These are phyloP conservation scores for Meda fulgida DNA, from an alignment of 2,797 vertebrate species.

Conservation along the genomic window DNA sequence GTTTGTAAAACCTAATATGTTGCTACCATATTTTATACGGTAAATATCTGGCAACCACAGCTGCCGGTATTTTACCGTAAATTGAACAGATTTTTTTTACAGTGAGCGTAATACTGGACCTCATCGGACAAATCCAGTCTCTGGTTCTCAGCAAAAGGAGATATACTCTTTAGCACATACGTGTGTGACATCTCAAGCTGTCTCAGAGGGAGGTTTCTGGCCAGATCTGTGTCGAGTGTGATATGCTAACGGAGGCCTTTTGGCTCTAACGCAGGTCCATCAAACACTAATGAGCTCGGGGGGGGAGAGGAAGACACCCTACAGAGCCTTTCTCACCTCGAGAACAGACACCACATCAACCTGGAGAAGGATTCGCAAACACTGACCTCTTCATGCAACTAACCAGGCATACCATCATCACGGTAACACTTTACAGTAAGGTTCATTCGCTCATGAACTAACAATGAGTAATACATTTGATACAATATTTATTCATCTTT, in stretches of 20 bases:
- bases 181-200: conserved; percentile 57
- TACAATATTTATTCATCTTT: too few relatives aligned
- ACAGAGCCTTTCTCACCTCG: conserved; percentile 78
- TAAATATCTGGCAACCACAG: too few relatives aligned
- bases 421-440: too few relatives aligned
- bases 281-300: conserved; percentile 72
- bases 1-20: too few relatives aligned
- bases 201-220: conserved; percentile 41
- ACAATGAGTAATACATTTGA: too few relatives aligned
- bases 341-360: conserved; percentile 71
- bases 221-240: conserved; percentile 9
- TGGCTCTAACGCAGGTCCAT: conserved; percentile 73
- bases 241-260: conserved; percentile 70
- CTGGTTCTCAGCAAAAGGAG: conserved; percentile 55
- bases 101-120: too few relatives aligned
- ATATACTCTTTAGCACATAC: conserved; percentile 36
- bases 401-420: too few relatives aligned
- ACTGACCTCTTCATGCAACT: neutral
- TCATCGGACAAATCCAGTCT: conserved; percentile 20
- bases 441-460: too few relatives aligned
- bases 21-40: too few relatives aligned
- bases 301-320: conserved; percentile 77
- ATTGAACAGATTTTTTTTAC: too few relatives aligned
- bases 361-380: conserved; percentile 48
- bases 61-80: too few relatives aligned